Base-by-base conservation (phyloP, 2,113 vertebrate genomes). In the Ariopsis seemanni region DNA sequence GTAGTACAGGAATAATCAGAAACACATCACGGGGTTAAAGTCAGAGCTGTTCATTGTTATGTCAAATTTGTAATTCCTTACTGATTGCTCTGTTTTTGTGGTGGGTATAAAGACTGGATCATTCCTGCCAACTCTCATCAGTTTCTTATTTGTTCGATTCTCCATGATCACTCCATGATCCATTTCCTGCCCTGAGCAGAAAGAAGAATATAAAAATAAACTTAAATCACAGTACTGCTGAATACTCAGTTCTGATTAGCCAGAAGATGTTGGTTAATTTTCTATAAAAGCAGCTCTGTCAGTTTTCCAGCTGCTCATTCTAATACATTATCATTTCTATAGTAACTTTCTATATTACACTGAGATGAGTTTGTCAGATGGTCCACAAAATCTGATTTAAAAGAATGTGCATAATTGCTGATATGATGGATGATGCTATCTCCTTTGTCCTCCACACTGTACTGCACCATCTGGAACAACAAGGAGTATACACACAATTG, bases 71-170 rank as follows among this genome's bases (percentile, higher is more conserved):
- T 79, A 86, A 67, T 86, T 86, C 42, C 9, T 22, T 79, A 22
- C 75, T 55, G 75, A 79, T 30, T 55, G 60, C n/a, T 4, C 22
- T 52, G 48, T 58, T 78, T 82, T 62, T 62, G 62, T 62, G 20
- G 4, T 82, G 30, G 79, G 14, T 82, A 48, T 42, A 82, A 42
- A 25, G 57, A 25, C 18, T 62, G 57, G 17, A 20, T 62, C 57
- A 20, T 60, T 81, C 57, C 55, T 22, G 79, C 57, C 79, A 82
- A 82, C 57, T 81, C 25, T 62, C 57, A 82, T 82, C 57, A 82
- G 42, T 82, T 62, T 48, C 57, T 15, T 62, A 62, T 82, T 62
- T 48, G 20, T 3, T 7, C 7, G 52, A 79, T 55, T 79, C 25
- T 48, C 58, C 79, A 62, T 62, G 79, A 62, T 82, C 17, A 17